Base-by-base conservation (phyloP, 2,797 vertebrate species). In the Sarcoramphus papa region DNA sequence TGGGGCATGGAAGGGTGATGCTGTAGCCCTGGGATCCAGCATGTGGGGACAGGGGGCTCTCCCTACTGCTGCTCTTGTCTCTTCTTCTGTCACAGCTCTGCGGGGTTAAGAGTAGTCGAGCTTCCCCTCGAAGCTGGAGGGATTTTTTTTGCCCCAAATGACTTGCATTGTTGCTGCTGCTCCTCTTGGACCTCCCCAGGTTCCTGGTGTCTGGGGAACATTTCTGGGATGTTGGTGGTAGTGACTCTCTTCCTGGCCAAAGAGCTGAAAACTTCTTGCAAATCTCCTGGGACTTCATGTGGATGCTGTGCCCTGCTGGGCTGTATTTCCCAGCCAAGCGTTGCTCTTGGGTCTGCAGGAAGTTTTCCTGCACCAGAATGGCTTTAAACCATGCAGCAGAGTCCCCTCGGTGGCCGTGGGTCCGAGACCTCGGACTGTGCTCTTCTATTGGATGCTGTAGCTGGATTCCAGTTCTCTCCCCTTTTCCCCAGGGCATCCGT, bases 401-500 rank as follows among this genome's bases (percentile, higher is more conserved):
- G 51, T 76, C 62, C 40, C 12, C 10, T 13, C 25, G 18, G 31
- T 56, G 45, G 22, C 51, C 6, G 2, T 76, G 59, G 12, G 59
- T 64, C 41, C 15, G 12, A 47, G 45, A 48, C 50, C 33, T 77
- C 1, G 0, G 77, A 9, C 50, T 50, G 14, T 70, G 56, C 43
- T 65, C 20, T 79, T 43, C 27, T 0, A 0, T 10, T 40, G 22
- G 54, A 56, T 83, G 59, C 67, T 60, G 47, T 65, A 59, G 23
- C 54, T 77, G 62, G 28, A 72, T 88, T 96, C 69, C 65, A 72
- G 17, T 70, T 94, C 43, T 83, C 59, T 90, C 73, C 76, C 48
- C 12, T 84, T 94, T 70, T 95, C 75, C 85, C 91, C 51, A 99
- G 99, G 97, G 99, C 99, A 0, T 99, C 99, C 0, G 98, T 99